phyloP scores from a whole-genome alignment of 2,113 vertebrate species.

The Theristicus caerulescens region DNA sequence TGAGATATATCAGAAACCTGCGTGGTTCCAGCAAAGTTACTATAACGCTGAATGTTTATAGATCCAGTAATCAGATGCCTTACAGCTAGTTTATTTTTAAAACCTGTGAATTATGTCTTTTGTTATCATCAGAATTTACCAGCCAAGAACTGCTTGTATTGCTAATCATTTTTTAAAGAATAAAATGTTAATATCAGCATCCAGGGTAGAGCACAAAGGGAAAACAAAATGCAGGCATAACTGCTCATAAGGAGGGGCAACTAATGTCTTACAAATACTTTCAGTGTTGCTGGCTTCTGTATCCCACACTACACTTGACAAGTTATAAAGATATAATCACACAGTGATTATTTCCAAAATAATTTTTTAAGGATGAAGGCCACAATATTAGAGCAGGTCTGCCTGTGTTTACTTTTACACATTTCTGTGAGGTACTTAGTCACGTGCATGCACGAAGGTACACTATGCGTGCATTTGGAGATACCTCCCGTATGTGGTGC shows the following conservation, averaged over 20 bases:
- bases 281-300: not conserved
- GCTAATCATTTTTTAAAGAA: not conserved
- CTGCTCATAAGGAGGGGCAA: not conserved
- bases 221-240: not conserved
- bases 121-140: not conserved
- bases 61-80: not conserved
- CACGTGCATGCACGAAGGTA: fast-evolving
- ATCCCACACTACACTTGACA: not conserved
- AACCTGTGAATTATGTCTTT: not conserved
- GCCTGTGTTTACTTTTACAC: not conserved
- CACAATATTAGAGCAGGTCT: not conserved
- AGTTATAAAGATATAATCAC: not conserved
- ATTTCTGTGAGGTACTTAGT: not conserved
- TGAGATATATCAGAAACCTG: not conserved
- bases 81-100: conserved; percentile 12
- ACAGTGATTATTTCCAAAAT: not conserved
- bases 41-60: not conserved
- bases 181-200: not conserved
- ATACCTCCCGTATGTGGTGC: not conserved
- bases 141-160: not conserved
- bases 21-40: not conserved
- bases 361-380: not conserved
- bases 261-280: not conserved
- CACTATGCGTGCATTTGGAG: not conserved
- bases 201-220: not conserved